Evolutionary conservation across 2,113 vertebrate species (phyloP).

Genomic region (Odontesthes bonariensis): DNA sequence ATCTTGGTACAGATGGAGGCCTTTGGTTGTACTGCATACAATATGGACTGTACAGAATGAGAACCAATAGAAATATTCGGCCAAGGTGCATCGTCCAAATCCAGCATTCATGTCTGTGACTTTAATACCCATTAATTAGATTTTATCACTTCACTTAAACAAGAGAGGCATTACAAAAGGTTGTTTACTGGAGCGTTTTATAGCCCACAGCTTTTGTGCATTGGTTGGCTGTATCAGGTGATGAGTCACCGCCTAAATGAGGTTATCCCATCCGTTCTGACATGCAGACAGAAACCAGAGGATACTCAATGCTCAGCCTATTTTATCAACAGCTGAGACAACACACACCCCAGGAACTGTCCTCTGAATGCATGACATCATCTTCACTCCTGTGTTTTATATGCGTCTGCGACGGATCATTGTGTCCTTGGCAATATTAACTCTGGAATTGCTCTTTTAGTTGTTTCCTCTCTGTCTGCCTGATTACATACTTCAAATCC

Average conservation of each 20-base stretch:
- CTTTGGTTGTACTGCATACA: slow-evolving; percentile 21
- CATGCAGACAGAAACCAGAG: slow-evolving; percentile 66
- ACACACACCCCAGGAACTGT: slow-evolving; percentile 47
- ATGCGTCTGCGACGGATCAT: slow-evolving; percentile 45
- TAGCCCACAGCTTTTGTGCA: slow-evolving; percentile 24
- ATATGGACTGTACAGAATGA: neutral
- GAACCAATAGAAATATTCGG: neutral
- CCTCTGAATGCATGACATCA: slow-evolving; percentile 65
- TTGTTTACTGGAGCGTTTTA: slow-evolving; percentile 26
- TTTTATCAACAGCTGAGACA: slow-evolving; percentile 72
- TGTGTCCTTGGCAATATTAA: slow-evolving; percentile 46
- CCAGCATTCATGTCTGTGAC: slow-evolving; percentile 22
- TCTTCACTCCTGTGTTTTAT: slow-evolving; percentile 57
- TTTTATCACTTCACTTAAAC: slow-evolving; percentile 39
- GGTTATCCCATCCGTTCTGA: slow-evolving; percentile 70
- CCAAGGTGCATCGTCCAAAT: slow-evolving; percentile 21
- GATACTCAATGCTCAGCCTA: slow-evolving; percentile 55
- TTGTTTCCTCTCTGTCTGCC: neutral
- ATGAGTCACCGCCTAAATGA: slow-evolving; percentile 72
- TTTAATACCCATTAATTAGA: slow-evolving; percentile 37
- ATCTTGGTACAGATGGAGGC: slow-evolving; percentile 24
- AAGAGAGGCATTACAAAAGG: slow-evolving; percentile 17
- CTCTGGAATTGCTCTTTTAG: slow-evolving; percentile 25
- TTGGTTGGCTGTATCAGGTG: slow-evolving; percentile 61
- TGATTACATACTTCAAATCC: neutral